Percentiles rank a stretch among this genome's conserved stretches.
phyloP scores from a whole-genome alignment of 92 coral and sea anemone genomes.

The Scolanthus callimorphus region DNA sequence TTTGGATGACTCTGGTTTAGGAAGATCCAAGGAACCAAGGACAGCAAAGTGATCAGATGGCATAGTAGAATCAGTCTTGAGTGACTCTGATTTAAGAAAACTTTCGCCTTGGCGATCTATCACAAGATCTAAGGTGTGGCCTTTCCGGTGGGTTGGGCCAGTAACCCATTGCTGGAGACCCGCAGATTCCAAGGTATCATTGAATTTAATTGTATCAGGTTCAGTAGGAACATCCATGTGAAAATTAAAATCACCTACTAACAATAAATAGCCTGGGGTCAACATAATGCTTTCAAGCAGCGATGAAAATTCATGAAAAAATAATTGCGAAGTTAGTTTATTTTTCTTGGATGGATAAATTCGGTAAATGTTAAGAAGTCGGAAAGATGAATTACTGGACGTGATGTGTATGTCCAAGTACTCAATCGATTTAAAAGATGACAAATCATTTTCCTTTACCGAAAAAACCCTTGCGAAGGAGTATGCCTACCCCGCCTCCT shows the following conservation, averaged over 20 bases:
- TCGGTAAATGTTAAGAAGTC: background rate
- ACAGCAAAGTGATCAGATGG: conserved; percentile 26
- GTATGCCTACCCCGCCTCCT: conserved; percentile 19
- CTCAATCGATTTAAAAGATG: background rate
- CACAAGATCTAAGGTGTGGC: no score
- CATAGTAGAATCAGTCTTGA: conserved; percentile 9
- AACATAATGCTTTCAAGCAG: background rate
- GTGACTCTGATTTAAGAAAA: background rate
- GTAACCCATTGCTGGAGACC: conserved; percentile 12
- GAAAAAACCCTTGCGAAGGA: conserved; percentile 13
- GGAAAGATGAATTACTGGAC: background rate
- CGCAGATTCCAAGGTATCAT: conserved; percentile 13
- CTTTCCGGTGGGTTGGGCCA: conserved; percentile 26
- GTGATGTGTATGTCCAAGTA: background rate
- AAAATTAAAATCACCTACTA: conserved; percentile 34
- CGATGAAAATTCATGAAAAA: background rate
- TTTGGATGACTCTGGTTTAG: no score
- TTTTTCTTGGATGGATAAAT: background rate
- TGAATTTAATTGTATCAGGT: conserved; percentile 7
- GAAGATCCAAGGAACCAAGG: conserved; percentile 3
- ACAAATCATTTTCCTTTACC: background rate
- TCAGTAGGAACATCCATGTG: conserved; percentile 15
- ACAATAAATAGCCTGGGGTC: conserved; percentile 20
- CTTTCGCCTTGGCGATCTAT: background rate
- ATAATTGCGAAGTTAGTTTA: background rate